Conservation (phyloP, 2,113 vertebrate species). For the Pyrgilauda ruficollis region DNA sequence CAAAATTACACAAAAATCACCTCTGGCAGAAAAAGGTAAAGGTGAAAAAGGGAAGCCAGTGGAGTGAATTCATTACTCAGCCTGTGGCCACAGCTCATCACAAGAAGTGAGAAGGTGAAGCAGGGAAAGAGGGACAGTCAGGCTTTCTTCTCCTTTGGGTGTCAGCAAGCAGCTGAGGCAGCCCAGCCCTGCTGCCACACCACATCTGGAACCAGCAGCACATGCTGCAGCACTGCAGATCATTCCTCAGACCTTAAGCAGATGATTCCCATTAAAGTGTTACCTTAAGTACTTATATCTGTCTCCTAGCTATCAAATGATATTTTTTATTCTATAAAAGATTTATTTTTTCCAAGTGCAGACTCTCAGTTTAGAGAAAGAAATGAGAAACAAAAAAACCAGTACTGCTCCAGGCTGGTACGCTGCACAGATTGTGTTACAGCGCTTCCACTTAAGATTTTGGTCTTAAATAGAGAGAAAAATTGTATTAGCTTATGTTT, state of each 20-base stretch:
- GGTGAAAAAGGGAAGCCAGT: neutral
- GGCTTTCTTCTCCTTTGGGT: neutral
- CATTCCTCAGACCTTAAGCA: neutral
- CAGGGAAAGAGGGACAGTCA: neutral
- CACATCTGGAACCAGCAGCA: neutral
- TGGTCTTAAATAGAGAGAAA: neutral
- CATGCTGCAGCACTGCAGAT: neutral
- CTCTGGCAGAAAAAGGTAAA: neutral
- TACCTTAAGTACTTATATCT: neutral
- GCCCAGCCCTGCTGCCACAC: neutral
- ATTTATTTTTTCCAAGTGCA: neutral
- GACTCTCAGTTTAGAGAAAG: neutral
- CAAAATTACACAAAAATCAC: neutral
- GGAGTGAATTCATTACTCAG: neutral
- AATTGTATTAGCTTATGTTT: neutral
- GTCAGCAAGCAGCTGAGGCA: neutral
- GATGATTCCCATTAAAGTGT: neutral
- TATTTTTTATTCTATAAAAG: neutral
- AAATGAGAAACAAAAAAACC: neutral
- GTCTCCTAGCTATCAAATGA: neutral
- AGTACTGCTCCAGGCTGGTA: neutral
- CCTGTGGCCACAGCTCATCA: accelerated
- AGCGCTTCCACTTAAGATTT: neutral
- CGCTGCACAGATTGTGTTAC: neutral
- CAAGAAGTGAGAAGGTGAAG: neutral